phyloP scores from a whole-genome alignment of 1,140 invertebrate genomes.

The Penaeus japonicus region DNA sequence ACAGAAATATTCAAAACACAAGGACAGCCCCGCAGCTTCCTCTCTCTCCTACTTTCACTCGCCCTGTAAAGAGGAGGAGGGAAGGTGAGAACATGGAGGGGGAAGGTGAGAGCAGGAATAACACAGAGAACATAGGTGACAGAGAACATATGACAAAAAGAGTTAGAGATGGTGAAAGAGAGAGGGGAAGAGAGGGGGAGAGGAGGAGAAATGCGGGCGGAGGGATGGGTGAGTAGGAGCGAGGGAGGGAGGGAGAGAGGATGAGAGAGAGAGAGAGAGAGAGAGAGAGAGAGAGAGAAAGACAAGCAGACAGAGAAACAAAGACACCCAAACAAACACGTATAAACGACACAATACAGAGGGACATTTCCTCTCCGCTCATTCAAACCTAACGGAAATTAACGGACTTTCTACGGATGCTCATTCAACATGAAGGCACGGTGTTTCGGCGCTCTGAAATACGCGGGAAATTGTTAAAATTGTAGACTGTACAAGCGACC shows the following conservation, averaged over 20 bases:
- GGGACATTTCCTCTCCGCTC: too few relatives aligned
- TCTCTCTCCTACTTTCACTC: background rate
- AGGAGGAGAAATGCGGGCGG: background rate
- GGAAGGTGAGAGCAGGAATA: too few relatives aligned
- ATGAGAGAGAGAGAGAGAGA: conserved; percentile 9
- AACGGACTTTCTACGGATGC: too few relatives aligned
- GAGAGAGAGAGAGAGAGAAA: conserved; percentile 13
- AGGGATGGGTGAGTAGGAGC: background rate
- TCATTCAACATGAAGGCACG: too few relatives aligned
- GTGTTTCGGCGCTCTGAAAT: too few relatives aligned
- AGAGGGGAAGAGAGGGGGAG: too few relatives aligned
- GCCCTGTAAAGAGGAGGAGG: background rate
- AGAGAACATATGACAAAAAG: background rate
- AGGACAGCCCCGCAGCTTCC: background rate
- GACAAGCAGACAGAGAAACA: background rate
- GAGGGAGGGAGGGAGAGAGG: conserved; percentile 2
- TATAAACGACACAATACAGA: too few relatives aligned
- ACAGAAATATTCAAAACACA: too few relatives aligned
- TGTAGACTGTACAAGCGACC: too few relatives aligned
- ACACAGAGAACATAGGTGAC: background rate
- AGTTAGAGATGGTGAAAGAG: background rate
- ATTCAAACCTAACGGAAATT: too few relatives aligned
- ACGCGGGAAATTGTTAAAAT: too few relatives aligned
- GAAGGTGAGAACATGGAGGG: background rate
- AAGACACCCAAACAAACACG: background rate